Base-by-base conservation (phyloP, 2,113 vertebrate genomes). In the Macrotus californicus region DNA sequence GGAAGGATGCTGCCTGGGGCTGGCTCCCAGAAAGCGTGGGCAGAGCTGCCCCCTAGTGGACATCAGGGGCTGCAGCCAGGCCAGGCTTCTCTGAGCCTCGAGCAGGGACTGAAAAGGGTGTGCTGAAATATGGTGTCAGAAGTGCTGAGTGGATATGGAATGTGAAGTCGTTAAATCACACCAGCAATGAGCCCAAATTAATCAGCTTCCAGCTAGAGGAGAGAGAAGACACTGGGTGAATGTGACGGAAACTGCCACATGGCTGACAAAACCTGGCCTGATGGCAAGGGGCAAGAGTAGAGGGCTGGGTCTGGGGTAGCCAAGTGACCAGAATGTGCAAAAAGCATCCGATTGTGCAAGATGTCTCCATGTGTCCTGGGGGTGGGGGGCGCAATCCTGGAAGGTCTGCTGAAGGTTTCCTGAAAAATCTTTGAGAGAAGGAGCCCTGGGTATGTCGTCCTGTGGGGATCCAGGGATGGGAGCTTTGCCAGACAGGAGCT, bases 11-110 rank as follows among this genome's bases (percentile, higher is more conserved):
- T 59, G 26, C 12, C 6, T 46, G 26, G 5, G 19, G 77, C 81
- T 31, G 19, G 77, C 81, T n/a, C 39, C 43, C n/a, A 3, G 56
- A 91, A 92, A 90, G 46, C 19, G 29, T 54, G 89, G 52, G 52
- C 59, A 77, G 73, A 88, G 77, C 80, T 92, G 94, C 92, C 95
- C 89, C 89, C 96, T 97, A 16, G 77, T 86, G 96, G 95, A 29
- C n/a, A 15, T 50, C 6, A 64, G 64, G 4, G 73, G 26, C 54
- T 73, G 21, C 39, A 46, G 75, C 87, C 46, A 50, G n/a, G 22
- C 36, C 69, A 0, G 3, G 31, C 70, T 48, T 73, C 16, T 69
- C 34, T 1, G n/a, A 67, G 83, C n/a, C 83, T 21, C 41, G 18
- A 69, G 16, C 61, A 2, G 39, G 34, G 34, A 14, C 12, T n/a